Evolutionary conservation across 1,140 invertebrate species (phyloP).

Genomic region (Drosophila truncata): DNA sequence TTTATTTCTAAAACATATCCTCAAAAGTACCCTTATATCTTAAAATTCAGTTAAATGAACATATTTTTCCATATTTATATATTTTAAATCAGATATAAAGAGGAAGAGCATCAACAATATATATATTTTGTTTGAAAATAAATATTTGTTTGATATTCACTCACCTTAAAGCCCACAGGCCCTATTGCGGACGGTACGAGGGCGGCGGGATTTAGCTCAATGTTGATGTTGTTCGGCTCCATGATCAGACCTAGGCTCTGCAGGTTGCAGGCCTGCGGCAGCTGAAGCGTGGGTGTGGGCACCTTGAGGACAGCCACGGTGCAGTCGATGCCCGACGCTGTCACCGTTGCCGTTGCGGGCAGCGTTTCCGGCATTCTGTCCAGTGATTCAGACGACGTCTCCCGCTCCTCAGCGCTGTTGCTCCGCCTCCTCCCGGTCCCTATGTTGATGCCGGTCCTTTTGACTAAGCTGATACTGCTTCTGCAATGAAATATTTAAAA

Average conservation of each 20-base stretch:
- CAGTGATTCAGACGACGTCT: slow-evolving; percentile 9
- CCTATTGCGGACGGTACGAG: slow-evolving; percentile 14
- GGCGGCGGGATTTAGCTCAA: slow-evolving; percentile 70
- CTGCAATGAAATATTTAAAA: slow-evolving; percentile 3
- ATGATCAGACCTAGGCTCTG: slow-evolving; percentile 74
- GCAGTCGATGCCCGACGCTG: slow-evolving; percentile 71
- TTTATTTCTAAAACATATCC: too few species aligned
- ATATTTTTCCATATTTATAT: background rate
- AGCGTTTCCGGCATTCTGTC: slow-evolving; percentile 72
- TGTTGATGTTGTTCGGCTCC: slow-evolving; percentile 75
- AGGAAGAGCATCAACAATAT: too few species aligned
- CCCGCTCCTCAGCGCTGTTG: slow-evolving; percentile 10
- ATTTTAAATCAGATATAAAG: too few species aligned
- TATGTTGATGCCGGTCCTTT: slow-evolving; percentile 21
- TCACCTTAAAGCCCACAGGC: slow-evolving; percentile 58
- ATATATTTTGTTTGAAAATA: too few species aligned
- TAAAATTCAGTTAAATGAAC: too few species aligned
- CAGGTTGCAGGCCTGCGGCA: slow-evolving; percentile 68
- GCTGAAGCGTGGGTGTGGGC: slow-evolving; percentile 68
- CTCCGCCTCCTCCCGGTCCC: slow-evolving; percentile 25
- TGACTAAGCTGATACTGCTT: background rate
- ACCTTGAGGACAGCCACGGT: slow-evolving; percentile 77
- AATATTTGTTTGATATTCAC: background rate
- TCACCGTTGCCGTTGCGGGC: slow-evolving; percentile 73
- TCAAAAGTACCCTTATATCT: too few species aligned